Conservation (phyloP, 2,113 vertebrate species). For the Hyaena hyaena region DNA sequence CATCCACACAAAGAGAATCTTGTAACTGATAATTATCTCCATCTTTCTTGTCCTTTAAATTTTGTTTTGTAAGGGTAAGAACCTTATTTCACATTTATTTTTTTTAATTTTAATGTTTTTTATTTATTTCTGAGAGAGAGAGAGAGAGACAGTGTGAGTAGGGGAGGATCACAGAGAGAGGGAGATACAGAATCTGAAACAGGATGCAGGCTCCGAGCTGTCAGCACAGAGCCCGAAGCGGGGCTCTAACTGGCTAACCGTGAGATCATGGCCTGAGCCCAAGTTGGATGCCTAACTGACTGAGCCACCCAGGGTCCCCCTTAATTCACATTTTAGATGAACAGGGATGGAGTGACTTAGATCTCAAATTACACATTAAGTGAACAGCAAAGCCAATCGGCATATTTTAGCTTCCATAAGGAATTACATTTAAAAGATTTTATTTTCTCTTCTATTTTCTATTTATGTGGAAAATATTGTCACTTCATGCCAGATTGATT, state of each 20-base stretch:
- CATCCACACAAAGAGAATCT: not conserved
- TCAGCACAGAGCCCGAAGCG: too few relatives aligned
- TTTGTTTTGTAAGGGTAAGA: not conserved
- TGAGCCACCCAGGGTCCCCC: too few relatives aligned
- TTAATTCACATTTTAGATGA: not conserved
- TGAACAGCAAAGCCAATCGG: not conserved
- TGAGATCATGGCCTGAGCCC: too few relatives aligned
- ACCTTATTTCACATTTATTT: not conserved
- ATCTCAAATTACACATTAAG: not conserved
- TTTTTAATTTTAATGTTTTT: too few relatives aligned
- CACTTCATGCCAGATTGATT: not conserved
- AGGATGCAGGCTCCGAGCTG: too few relatives aligned
- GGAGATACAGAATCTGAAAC: too few relatives aligned
- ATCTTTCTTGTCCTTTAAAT: not conserved
- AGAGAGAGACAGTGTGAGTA: too few relatives aligned
- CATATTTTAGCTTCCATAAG: not conserved
- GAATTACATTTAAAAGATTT: not conserved
- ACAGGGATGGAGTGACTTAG: not conserved
- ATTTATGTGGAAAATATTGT: not conserved
- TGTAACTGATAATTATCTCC: not conserved
- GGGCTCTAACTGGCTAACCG: too few relatives aligned
- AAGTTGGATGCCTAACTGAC: too few relatives aligned
- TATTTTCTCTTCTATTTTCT: not conserved
- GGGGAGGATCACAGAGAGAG: too few relatives aligned
- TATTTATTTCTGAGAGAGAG: too few relatives aligned